Evolutionary conservation across 1,140 invertebrate genomes (phyloP), one percentile per base, ranked within the genome.

Genomic region (Bombus soroeensis): DNA sequence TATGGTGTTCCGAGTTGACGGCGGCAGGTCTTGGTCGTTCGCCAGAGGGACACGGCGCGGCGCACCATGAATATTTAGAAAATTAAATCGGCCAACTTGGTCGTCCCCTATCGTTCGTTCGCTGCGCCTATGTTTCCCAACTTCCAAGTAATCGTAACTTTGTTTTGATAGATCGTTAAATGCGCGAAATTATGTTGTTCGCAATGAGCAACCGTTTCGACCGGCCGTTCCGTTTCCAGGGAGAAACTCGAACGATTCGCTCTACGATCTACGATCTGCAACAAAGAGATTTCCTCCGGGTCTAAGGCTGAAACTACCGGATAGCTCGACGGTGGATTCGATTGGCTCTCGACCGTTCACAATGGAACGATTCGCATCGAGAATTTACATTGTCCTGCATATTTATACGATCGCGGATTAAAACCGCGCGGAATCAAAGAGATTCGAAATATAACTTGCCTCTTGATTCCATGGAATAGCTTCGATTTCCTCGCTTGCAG

Each of bases 1-100:
- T 92, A 92, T 91, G 88, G 86, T 81, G 86, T 85, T 66, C 32
- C 74, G 64, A 79, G 76, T 71, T 66, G 74, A 62, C 57, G 39
- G n/a, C 57, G 39, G n/a, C 43, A 32, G 43, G 10, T 25, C 78
- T 77, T 71, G 39, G 41, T 81, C 85, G 66, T 62, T 70, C 18
- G 83, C 87, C 89, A 76, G 71, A 73, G 82, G 78, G 72, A 86
- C 85, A 74, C 37, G 53, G 73, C 18, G 64, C 34, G 32, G 78
- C 25, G 64, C 68, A 66, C 81, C 68, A 90, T 91, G 91, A 91
- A 90, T 91, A 91, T 91, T 91, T 92, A 91, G 88, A 84, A 88
- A 91, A 88, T 92, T 90, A 90, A 87, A 91, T 89, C 81, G 87
- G 74, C 53, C 83, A 90, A 88, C 83, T 88, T 88, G 25, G 18